Conservation (phyloP, 1,140 invertebrate species). For the Propsilocerus akamusi region DNA sequence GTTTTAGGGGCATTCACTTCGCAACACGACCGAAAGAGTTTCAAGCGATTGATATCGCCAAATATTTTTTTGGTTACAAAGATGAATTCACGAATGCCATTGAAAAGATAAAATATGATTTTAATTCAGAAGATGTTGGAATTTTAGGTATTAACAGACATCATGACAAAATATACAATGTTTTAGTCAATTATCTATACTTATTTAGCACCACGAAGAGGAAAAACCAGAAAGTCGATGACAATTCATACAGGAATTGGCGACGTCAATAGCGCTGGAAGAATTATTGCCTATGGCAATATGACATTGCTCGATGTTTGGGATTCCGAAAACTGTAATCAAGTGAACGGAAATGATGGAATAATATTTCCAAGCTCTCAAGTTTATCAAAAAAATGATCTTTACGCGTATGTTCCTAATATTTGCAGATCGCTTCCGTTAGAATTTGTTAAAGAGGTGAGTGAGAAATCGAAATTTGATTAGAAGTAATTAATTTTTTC, state of each 20-base stretch:
- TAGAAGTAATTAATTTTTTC: neutral
- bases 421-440: slow-evolving; percentile 49
- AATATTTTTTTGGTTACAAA: slow-evolving; percentile 72
- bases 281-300: slow-evolving; percentile 43
- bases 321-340: slow-evolving; percentile 52
- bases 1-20: slow-evolving; percentile 26
- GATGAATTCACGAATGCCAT: slow-evolving; percentile 25
- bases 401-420: slow-evolving; percentile 50
- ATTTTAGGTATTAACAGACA: too few relatives aligned
- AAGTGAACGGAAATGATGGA: slow-evolving; percentile 56
- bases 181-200: too few relatives aligned
- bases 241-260: slow-evolving; percentile 47
- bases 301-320: slow-evolving; percentile 32
- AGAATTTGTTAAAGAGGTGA: slow-evolving; percentile 36
- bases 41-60: slow-evolving; percentile 32
- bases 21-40: slow-evolving; percentile 35
- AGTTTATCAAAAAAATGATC: slow-evolving; percentile 29
- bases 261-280: slow-evolving; percentile 38
- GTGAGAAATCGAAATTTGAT: slow-evolving; percentile 6
- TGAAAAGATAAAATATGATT: neutral
- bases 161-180: too few relatives aligned
- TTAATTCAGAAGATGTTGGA: neutral
- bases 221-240: slow-evolving; percentile 27
- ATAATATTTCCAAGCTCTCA: slow-evolving; percentile 48
- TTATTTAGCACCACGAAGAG: neutral